phyloP scores from a whole-genome alignment of 2,113 vertebrate genomes.

The Perccottus glenii region DNA sequence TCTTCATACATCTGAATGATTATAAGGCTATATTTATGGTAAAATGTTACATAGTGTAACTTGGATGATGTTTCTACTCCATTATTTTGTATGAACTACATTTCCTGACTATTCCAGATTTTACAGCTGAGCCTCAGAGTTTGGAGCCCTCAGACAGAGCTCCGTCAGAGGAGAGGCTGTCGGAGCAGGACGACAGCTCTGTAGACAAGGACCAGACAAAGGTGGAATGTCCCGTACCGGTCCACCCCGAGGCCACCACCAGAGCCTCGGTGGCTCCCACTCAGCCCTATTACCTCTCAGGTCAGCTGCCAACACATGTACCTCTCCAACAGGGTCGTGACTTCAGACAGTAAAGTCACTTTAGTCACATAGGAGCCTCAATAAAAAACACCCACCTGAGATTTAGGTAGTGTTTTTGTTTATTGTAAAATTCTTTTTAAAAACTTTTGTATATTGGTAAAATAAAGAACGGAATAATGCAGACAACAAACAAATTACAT shows the following conservation, averaged over 20 bases:
- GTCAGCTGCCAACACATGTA: conserved; percentile 50
- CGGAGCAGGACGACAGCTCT: conserved; percentile 23
- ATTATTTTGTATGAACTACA: neutral
- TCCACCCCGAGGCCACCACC: conserved; percentile 52
- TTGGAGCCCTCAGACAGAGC: conserved; percentile 35
- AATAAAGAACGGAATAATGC: too few relatives aligned
- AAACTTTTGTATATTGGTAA: too few relatives aligned
- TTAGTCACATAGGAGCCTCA: too few relatives aligned
- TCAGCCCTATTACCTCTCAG: conserved; percentile 66
- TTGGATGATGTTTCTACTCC: neutral
- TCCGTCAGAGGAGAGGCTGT: conserved; percentile 10
- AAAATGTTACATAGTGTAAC: too few relatives aligned
- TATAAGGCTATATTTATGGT: too few relatives aligned
- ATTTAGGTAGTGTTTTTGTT: too few relatives aligned
- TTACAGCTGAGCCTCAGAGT: conserved; percentile 32
- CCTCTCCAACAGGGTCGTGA: neutral
- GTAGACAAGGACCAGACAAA: conserved; percentile 63
- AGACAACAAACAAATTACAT: too few relatives aligned
- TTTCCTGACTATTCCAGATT: conserved; percentile 45
- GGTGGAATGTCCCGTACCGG: conserved; percentile 33
- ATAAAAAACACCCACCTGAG: too few relatives aligned
- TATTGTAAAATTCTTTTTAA: too few relatives aligned
- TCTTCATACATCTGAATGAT: too few relatives aligned
- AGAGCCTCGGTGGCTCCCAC: conserved; percentile 42
- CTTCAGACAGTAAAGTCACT: too few relatives aligned